Evolutionary conservation across 2,113 vertebrate species (phyloP).

Genomic region (Mirounga angustirostris): DNA sequence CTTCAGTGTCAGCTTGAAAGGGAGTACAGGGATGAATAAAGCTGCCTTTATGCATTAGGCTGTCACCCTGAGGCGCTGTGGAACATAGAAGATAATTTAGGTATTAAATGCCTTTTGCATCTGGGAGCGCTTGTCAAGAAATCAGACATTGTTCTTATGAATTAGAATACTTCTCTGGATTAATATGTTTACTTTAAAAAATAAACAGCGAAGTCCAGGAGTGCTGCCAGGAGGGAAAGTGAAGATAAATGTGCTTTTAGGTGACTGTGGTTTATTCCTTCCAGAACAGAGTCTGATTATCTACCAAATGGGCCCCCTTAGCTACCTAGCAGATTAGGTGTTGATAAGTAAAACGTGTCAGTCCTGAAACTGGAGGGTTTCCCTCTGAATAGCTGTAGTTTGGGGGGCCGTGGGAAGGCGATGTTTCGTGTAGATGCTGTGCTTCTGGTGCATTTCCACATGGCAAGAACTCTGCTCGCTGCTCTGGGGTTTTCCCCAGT

Average conservation of each 20-base stretch:
- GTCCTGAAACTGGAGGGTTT: neutral
- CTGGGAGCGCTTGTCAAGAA: constrained; percentile 58
- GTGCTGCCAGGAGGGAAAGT: neutral
- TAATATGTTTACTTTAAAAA: constrained; percentile 71
- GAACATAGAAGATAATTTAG: constrained; percentile 8
- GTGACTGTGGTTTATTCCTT: neutral
- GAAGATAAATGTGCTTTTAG: constrained; percentile 19
- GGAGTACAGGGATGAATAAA: constrained; percentile 23
- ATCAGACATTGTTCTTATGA: constrained; percentile 34
- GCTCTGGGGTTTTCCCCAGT: neutral
- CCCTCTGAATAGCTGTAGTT: neutral
- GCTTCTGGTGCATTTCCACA: neutral
- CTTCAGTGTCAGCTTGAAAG: constrained; percentile 52
- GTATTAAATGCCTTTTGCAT: constrained; percentile 55
- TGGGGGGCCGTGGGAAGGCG: neutral
- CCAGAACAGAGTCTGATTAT: neutral
- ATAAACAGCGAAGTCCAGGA: constrained; percentile 27
- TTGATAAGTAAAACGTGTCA: neutral
- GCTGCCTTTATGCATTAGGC: neutral
- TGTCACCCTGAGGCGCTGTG: neutral
- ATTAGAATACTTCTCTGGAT: constrained; percentile 60
- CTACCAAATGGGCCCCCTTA: neutral
- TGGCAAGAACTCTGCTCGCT: neutral
- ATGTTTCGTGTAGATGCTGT: neutral
- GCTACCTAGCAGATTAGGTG: neutral